Evolutionary conservation across 1,140 invertebrate species (phyloP).

Genomic region (Dermatophagoides farinae): DNA sequence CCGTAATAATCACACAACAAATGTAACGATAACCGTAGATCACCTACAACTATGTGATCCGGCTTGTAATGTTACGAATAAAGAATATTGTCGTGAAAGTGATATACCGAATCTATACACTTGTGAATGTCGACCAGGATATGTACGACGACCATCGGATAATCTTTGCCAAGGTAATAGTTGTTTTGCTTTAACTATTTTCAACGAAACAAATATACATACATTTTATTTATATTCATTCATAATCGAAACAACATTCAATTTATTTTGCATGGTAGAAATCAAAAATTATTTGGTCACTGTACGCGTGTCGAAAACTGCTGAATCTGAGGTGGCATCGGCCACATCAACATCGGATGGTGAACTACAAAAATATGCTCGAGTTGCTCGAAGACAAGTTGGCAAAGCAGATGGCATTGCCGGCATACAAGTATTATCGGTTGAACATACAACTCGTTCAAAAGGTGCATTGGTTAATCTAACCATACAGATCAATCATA

Average conservation of each 20-base stretch:
- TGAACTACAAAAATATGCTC: constrained; percentile 29
- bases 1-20: no score
- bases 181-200: no score
- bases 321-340: constrained; percentile 38
- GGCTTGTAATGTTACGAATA: constrained; percentile 50
- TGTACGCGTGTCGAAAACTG: constrained; percentile 40
- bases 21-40: not conserved
- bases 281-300: constrained; percentile 62
- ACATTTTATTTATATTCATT: no score
- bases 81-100: constrained; percentile 53
- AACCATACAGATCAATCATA: constrained; percentile 36
- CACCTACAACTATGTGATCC: constrained; percentile 24
- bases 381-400: constrained; percentile 56
- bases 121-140: constrained; percentile 67
- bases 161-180: constrained; percentile 37
- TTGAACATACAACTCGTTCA: constrained; percentile 23
- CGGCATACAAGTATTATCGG: constrained; percentile 26
- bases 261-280: constrained; percentile 34
- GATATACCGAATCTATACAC: constrained; percentile 23
- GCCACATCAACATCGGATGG: constrained; percentile 17
- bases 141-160: constrained; percentile 57
- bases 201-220: not conserved
- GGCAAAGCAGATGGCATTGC: constrained; percentile 47
- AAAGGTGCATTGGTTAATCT: constrained; percentile 37
- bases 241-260: no score